Evolutionary conservation across 2,888 invertebrate species (phyloP).

Genomic region (Nomada goodeniana): DNA sequence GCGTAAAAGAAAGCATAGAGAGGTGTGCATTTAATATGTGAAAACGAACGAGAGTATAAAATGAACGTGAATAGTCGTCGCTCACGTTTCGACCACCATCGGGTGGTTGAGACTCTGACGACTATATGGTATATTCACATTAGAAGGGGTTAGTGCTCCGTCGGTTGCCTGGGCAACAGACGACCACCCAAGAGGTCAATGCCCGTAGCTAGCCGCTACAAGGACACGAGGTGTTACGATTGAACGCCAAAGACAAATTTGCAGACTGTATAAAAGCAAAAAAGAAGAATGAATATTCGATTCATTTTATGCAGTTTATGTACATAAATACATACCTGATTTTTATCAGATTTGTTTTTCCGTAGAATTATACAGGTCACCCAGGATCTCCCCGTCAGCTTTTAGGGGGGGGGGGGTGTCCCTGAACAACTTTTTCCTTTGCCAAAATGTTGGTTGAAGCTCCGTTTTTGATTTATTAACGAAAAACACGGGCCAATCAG

Average conservation of each 20-base stretch:
- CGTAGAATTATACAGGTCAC: too few relatives aligned
- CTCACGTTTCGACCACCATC: conserved; percentile 52
- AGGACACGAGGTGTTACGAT: background rate
- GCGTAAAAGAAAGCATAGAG: too few relatives aligned
- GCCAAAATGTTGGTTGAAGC: too few relatives aligned
- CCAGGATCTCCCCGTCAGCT: too few relatives aligned
- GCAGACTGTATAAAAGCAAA: background rate
- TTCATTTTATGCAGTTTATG: too few relatives aligned
- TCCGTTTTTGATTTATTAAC: too few relatives aligned
- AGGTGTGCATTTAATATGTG: conserved; percentile 60
- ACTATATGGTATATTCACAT: conserved; percentile 48
- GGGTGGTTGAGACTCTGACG: conserved; percentile 59
- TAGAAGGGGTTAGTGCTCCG: conserved; percentile 73
- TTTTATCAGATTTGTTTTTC: too few relatives aligned
- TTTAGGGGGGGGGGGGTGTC: too few relatives aligned
- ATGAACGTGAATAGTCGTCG: conserved; percentile 37
- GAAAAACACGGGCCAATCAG: too few relatives aligned
- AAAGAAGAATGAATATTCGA: background rate
- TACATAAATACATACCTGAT: too few relatives aligned
- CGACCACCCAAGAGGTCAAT: conserved; percentile 69
- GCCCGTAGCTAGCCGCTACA: conserved; percentile 59
- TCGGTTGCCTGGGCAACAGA: conserved; percentile 75
- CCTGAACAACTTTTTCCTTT: too few relatives aligned
- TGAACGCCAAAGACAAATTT: background rate
- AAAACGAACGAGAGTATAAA: conserved; percentile 53